phyloP scores from a whole-genome alignment of 2,888 invertebrate genomes.

The Copidosoma aretas region DNA sequence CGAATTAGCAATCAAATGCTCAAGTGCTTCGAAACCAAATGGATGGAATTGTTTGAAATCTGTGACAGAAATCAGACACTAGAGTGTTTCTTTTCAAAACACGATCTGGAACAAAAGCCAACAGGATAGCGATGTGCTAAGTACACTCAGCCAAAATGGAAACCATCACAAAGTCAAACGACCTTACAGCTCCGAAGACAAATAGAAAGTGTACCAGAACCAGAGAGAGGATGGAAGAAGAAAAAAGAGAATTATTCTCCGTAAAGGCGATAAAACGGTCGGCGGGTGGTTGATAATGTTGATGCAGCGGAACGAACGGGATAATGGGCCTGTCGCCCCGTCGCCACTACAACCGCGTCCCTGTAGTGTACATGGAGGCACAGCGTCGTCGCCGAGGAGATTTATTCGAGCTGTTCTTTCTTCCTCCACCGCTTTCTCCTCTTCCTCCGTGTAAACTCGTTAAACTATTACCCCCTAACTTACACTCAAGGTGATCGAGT shows the following conservation, averaged over 20 bases:
- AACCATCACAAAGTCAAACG: too few relatives aligned
- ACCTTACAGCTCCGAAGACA: too few relatives aligned
- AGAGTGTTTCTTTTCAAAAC: too few relatives aligned
- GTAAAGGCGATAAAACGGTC: slow-evolving; percentile 17
- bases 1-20: too few relatives aligned
- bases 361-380: neutral
- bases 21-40: too few relatives aligned
- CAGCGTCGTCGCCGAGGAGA: slow-evolving; percentile 5
- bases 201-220: neutral
- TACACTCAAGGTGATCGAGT: slow-evolving; percentile 14
- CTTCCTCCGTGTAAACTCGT: slow-evolving; percentile 24
- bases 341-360: neutral
- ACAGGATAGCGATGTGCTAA: too few relatives aligned
- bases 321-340: slow-evolving; percentile 21
- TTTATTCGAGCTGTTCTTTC: slow-evolving; percentile 24
- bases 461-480: slow-evolving; percentile 28
- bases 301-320: slow-evolving; percentile 32
- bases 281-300: slow-evolving; percentile 22
- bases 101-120: too few relatives aligned
- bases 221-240: neutral
- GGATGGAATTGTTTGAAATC: too few relatives aligned
- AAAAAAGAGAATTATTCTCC: slow-evolving; percentile 20
- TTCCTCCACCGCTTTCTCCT: too few relatives aligned
- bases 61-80: too few relatives aligned
- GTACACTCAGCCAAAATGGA: too few relatives aligned